A percentile compares a stretch with the other conserved stretches of the same genome.
phyloP scores from a whole-genome alignment of 2,797 vertebrate genomes.

The Rousettus madagascariensis region DNA sequence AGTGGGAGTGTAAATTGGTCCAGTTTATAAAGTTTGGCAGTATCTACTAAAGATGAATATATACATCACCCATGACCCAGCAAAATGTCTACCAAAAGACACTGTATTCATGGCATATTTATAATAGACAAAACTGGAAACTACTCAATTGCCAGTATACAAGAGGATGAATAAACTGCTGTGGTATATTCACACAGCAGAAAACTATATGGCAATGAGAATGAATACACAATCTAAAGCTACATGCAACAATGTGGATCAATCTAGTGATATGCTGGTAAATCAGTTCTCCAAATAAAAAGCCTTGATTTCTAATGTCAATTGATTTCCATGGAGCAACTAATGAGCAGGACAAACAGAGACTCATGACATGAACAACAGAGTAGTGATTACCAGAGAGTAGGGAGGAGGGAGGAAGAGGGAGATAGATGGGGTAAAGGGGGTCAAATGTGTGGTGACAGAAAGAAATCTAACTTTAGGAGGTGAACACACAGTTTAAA shows the following conservation, averaged over 20 bases:
- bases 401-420: no score
- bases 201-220: neutral
- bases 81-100: neutral
- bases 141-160: neutral
- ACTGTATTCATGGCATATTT: neutral
- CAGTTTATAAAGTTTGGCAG: neutral
- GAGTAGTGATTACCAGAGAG: no score
- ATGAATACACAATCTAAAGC: neutral
- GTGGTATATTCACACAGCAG: neutral
- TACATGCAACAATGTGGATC: neutral
- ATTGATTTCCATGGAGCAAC: neutral
- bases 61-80: neutral
- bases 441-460: no score
- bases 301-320: neutral
- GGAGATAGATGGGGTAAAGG: no score
- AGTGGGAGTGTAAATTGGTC: neutral
- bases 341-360: no score
- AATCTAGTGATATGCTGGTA: neutral
- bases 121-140: neutral
- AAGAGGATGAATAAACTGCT: neutral
- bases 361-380: no score
- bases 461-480: no score
- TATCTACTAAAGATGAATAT: neutral
- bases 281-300: constrained; percentile 4
- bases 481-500: no score